phyloP scores from a whole-genome alignment of 2,113 vertebrate genomes.

The Alectura lathami region DNA sequence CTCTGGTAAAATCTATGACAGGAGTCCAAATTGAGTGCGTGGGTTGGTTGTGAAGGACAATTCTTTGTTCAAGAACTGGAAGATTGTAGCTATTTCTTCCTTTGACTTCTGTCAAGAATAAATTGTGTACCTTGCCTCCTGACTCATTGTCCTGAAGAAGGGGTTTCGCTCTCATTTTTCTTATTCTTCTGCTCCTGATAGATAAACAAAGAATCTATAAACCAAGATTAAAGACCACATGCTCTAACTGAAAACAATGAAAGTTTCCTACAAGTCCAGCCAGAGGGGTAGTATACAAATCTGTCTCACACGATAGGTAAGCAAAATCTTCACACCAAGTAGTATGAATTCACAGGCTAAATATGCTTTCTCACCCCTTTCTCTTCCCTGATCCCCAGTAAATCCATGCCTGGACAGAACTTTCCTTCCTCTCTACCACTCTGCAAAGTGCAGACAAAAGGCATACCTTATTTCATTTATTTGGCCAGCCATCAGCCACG shows the following conservation, averaged over 20 bases:
- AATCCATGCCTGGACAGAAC: not conserved
- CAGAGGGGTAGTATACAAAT: not conserved
- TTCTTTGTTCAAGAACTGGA: not conserved
- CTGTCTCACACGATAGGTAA: not conserved
- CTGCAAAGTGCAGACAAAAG: not conserved
- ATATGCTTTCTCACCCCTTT: rapidly evolving
- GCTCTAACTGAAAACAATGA: not conserved
- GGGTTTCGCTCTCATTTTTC: not conserved
- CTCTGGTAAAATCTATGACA: not conserved
- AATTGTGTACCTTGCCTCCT: not conserved
- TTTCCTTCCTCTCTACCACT: not conserved
- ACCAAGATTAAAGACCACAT: not conserved
- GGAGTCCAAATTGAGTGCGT: not conserved
- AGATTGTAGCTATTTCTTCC: not conserved
- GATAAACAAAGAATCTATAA: constrained; percentile 13
- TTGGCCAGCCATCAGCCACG: not conserved
- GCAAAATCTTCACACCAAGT: not conserved
- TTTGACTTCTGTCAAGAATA: not conserved
- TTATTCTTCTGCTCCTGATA: not conserved
- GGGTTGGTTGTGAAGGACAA: not conserved
- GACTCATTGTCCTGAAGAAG: not conserved
- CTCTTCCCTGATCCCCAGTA: rapidly evolving
- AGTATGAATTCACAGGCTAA: not conserved
- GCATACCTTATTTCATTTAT: not conserved
- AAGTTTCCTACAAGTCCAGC: not conserved